Percentiles rank a stretch among this genome's conserved stretches.
Conservation (phyloP, 2,888 invertebrate species). For the Parascotia fuliginaria region DNA sequence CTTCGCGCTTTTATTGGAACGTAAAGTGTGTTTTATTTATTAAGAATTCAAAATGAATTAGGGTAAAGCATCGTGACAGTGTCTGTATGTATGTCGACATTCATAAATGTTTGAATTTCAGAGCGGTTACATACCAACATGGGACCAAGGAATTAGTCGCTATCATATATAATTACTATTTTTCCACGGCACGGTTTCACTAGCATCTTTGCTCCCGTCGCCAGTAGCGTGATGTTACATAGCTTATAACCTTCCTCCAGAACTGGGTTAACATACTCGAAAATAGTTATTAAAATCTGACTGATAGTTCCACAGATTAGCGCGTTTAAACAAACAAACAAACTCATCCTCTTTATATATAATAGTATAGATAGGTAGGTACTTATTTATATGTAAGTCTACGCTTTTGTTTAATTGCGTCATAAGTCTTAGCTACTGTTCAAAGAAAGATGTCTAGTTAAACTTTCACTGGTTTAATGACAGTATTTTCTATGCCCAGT, state of each 20-base stretch:
- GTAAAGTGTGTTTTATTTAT: conserved; percentile 74
- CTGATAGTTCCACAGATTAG: too few species aligned
- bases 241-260: too few species aligned
- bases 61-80: conserved; percentile 19
- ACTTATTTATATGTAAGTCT: neutral
- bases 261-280: too few species aligned
- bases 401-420: neutral
- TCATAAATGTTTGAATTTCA: conserved; percentile 1
- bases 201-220: too few species aligned
- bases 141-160: neutral
- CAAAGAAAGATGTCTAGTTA: neutral
- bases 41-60: conserved; percentile 67
- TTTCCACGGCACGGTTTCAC: too few species aligned
- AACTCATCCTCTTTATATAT: too few species aligned
- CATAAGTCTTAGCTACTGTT: neutral
- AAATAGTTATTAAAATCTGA: too few species aligned
- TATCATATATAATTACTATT: neutral
- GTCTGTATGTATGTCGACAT: conserved; percentile 2
- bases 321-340: too few species aligned
- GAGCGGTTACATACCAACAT: neutral
- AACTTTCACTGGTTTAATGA: conserved; percentile 34
- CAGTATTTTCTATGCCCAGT: conserved; percentile 14
- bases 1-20: conserved; percentile 64
- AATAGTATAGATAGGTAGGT: too few species aligned
- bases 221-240: too few species aligned